Evolutionary conservation across 2,797 vertebrate species (phyloP).

Genomic region (Myotis findleyi): DNA sequence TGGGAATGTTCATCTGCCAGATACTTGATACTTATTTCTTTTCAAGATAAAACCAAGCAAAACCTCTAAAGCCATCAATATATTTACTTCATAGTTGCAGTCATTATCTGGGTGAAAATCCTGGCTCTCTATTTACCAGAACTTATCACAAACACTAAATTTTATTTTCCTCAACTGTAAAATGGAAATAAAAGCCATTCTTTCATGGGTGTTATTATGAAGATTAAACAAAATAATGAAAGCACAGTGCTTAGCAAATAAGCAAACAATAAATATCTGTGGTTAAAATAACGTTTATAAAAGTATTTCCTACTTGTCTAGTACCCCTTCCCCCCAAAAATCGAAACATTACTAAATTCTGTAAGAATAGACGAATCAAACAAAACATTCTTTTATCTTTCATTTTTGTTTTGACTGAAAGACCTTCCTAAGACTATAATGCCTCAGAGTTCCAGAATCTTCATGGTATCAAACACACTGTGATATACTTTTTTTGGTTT

Average conservation of each 20-base stretch:
- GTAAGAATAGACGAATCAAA: slow-evolving; percentile 6
- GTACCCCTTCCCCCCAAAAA: neutral
- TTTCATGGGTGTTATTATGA: neutral
- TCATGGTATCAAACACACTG: neutral
- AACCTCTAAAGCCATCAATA: slow-evolving; percentile 1
- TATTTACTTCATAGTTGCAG: slow-evolving; percentile 30
- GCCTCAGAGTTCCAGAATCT: neutral
- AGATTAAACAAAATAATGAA: slow-evolving; percentile 5
- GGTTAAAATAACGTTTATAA: slow-evolving; percentile 13
- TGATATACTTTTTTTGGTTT: neutral
- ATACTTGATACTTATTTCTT: neutral
- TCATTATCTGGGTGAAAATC: slow-evolving; percentile 3
- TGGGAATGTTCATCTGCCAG: neutral
- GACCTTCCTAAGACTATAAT: neutral
- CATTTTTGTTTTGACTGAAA: slow-evolving; percentile 48
- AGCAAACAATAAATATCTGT: neutral
- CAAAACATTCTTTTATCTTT: slow-evolving; percentile 49
- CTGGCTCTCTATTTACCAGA: neutral
- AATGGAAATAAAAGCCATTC: slow-evolving; percentile 43
- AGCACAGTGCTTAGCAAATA: slow-evolving; percentile 21
- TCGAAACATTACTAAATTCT: slow-evolving; percentile 42
- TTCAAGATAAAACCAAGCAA: slow-evolving; percentile 8
- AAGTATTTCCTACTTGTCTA: slow-evolving; percentile 1
- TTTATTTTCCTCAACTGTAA: slow-evolving; percentile 50
- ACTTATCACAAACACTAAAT: slow-evolving; percentile 26